Evolutionary conservation across 2,888 invertebrate genomes (phyloP).

Genomic region (Hypsopygia costalis): DNA sequence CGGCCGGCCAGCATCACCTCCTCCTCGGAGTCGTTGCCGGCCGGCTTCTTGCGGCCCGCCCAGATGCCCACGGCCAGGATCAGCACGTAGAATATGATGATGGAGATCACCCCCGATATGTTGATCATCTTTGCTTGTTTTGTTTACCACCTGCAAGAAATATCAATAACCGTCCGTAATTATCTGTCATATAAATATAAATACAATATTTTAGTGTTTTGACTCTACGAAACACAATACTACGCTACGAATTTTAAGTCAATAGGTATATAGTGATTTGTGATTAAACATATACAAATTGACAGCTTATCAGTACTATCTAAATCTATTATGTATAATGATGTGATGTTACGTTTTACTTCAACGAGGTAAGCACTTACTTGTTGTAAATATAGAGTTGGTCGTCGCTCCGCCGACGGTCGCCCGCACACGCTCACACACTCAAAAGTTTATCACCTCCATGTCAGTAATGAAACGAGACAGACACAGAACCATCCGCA

Average conservation of each 20-base stretch:
- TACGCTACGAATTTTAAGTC: no score
- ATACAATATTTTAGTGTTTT: no score
- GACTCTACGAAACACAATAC: no score
- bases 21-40: constrained; percentile 94
- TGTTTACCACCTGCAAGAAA: constrained; percentile 15
- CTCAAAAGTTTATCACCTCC: constrained; percentile 4
- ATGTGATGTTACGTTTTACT: no score
- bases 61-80: constrained; percentile 98
- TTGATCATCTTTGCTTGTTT: constrained; percentile 87
- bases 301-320: no score
- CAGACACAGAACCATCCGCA: neutral
- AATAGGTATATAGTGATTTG: no score
- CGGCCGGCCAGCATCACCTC: constrained; percentile 99
- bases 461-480: neutral
- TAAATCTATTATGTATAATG: no score
- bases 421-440: constrained; percentile 2
- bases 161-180: no score
- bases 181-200: no score
- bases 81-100: constrained; percentile 96
- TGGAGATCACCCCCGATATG: constrained; percentile 95
- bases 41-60: constrained; percentile 96
- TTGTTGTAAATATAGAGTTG: constrained; percentile 15
- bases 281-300: no score
- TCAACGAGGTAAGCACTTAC: constrained; percentile 1
- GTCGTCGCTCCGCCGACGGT: constrained; percentile 4